Evolutionary conservation across 2,113 vertebrate genomes (phyloP), one percentile per base, ranked within the genome.

Genomic region (Coptodon bakossiorum): DNA sequence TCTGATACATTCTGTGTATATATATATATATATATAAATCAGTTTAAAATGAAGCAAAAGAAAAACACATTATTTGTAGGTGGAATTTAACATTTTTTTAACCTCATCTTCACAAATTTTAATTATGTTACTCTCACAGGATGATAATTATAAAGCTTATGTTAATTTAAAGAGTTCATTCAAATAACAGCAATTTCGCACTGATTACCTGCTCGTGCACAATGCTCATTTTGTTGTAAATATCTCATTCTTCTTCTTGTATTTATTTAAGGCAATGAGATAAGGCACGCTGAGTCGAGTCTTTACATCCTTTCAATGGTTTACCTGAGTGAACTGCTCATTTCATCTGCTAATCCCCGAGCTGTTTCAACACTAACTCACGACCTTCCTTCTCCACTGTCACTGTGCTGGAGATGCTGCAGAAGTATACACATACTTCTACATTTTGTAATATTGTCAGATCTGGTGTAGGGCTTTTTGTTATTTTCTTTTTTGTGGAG

Each of bases 81-180:
- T 73, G 22, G 1, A 73, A 73, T 43, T 71, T 9, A 24, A 24
- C 12, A 7, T 0, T 45, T 17, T 27, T 3, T 14, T 1, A 45
- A 45, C 3, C 7, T 73, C 22, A 73, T 73, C 22, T 45, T 43
- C 40, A 17, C 22, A 19, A 19, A 19, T 19, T 50, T 19, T 29
- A 29, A 50, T 8, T 78, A 19, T 5, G 43, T 12, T 50, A 19
- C 43, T 50, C 27, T 78, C 24, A 11, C 16, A 13, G 9, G 27
- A 34, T 29, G 43, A 31, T 52, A 52, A 78, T 34, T 78, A 31
- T 31, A 34, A n/a, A 31, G 40, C 68, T 50, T 12, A 2, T 78
- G 45, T 31, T 52, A n/a, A 78, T 78, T 52, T 4, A 78, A 78
- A 78, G 27, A n/a, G 9, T 50, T 52, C 4, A n/a, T 52, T 52